phyloP scores from a whole-genome alignment of 2,797 vertebrate species.

The Gymnocypris eckloni region DNA sequence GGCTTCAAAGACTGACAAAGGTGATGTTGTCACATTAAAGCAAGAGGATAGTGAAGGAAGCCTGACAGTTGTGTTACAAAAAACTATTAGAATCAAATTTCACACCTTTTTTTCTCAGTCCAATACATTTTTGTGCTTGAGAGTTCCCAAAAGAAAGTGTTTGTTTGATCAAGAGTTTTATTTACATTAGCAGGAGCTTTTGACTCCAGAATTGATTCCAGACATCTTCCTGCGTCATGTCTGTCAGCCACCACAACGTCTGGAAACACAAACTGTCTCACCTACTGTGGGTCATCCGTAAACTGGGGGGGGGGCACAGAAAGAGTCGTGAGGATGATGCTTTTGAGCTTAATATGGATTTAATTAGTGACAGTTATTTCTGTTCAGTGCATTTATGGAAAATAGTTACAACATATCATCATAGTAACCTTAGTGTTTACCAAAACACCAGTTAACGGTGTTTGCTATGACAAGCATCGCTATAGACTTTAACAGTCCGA shows the following conservation, averaged over 20 bases:
- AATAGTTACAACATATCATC: slow-evolving; percentile 3
- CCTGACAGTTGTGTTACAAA: not conserved
- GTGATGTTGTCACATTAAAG: not conserved
- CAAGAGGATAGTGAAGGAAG: slow-evolving; percentile 36
- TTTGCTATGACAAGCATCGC: not conserved
- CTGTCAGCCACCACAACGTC: slow-evolving; percentile 80
- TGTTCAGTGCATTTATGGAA: not conserved
- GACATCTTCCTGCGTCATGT: slow-evolving; percentile 78
- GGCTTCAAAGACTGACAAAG: slow-evolving; percentile 27
- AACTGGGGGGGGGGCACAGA: not conserved
- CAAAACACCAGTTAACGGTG: not conserved
- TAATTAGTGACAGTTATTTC: not conserved
- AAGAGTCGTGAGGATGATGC: not conserved
- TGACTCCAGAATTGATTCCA: slow-evolving; percentile 83
- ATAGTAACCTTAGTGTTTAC: not conserved
- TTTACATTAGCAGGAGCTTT: slow-evolving; percentile 79
- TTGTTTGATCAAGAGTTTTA: slow-evolving; percentile 81
- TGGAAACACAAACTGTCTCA: slow-evolving; percentile 49
- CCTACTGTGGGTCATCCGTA: slow-evolving; percentile 28
- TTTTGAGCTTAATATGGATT: not conserved
- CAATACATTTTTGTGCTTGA: slow-evolving; percentile 51
- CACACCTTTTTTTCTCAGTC: slow-evolving; percentile 54
- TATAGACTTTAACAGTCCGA: not conserved
- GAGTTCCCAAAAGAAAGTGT: slow-evolving; percentile 70
- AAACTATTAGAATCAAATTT: slow-evolving; percentile 60